A percentile compares a stretch with the other conserved stretches of the same genome.
phyloP scores from a whole-genome alignment of 2,797 vertebrate species.

The Carcharodon carcharias region DNA sequence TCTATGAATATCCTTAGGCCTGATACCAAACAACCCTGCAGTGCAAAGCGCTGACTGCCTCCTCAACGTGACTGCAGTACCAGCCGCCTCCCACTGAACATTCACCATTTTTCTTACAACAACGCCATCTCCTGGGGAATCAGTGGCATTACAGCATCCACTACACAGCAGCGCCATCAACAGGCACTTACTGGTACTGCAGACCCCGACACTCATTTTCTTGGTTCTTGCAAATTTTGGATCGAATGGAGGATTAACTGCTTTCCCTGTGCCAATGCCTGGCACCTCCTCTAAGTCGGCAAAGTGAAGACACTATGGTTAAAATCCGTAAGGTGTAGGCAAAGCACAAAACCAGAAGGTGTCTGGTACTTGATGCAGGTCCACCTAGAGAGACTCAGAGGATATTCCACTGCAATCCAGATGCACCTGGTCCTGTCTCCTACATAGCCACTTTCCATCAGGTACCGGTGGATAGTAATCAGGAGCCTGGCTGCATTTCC shows the following conservation, averaged over 20 bases:
- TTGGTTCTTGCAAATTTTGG: background rate
- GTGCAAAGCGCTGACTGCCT: background rate
- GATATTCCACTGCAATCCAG: background rate
- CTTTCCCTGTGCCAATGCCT: background rate
- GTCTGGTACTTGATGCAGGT: background rate
- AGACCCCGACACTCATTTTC: background rate
- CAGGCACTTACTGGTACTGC: background rate
- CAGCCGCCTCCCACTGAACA: background rate
- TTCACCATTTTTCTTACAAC: background rate
- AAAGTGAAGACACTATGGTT: background rate
- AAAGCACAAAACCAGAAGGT: background rate
- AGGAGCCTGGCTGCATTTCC: no score
- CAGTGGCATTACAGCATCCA: background rate
- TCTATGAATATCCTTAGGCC: background rate
- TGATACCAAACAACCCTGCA: background rate
- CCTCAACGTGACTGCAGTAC: background rate
- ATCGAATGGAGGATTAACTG: background rate
- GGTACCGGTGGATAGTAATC: no score
- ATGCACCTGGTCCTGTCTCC: no score
- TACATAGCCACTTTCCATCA: no score
- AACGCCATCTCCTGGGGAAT: background rate
- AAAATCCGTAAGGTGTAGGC: background rate
- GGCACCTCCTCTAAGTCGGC: background rate
- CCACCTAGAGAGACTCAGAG: background rate
- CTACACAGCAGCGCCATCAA: background rate